A percentile compares a stretch with the other conserved stretches of the same genome.
Conservation (phyloP, 1,140 invertebrate species). For the Aphidius gifuensis region DNA sequence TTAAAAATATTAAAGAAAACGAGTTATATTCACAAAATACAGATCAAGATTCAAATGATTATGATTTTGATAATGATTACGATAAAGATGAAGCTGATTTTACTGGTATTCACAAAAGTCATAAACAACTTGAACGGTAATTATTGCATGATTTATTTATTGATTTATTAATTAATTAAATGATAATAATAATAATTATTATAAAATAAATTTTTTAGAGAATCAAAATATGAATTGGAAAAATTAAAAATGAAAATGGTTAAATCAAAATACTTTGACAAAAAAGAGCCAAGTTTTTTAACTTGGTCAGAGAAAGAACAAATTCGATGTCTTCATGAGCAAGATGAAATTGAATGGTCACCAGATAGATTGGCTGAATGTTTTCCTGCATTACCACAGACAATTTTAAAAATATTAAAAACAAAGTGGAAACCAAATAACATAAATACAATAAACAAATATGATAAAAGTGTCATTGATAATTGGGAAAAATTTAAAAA, state of each 20-base stretch:
- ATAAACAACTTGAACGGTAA: slow-evolving; percentile 47
- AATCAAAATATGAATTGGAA: slow-evolving; percentile 46
- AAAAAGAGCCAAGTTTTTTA: slow-evolving; percentile 69
- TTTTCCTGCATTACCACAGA: slow-evolving; percentile 70
- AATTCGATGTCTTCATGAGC: slow-evolving; percentile 67
- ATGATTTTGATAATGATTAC: slow-evolving; percentile 36
- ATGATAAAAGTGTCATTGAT: slow-evolving; percentile 63
- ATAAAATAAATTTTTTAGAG: slow-evolving; percentile 27
- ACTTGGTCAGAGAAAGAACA: slow-evolving; percentile 82
- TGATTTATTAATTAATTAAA: not conserved
- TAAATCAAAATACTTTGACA: slow-evolving; percentile 71
- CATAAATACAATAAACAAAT: slow-evolving; percentile 57
- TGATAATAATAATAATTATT: too few relatives aligned
- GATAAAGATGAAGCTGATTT: slow-evolving; percentile 56
- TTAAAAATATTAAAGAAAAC: too few relatives aligned
- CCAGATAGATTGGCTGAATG: slow-evolving; percentile 69
- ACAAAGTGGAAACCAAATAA: slow-evolving; percentile 62
- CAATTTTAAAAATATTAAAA: slow-evolving; percentile 61
- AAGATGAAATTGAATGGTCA: slow-evolving; percentile 72
- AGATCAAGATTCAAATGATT: not conserved
- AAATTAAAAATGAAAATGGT: slow-evolving; percentile 61
- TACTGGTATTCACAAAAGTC: slow-evolving; percentile 40
- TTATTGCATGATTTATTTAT: not conserved
- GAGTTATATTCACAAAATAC: too few relatives aligned
- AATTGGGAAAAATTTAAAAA: slow-evolving; percentile 66